These are phyloP conservation scores for Eolophus roseicapilla DNA, from an alignment of 2,113 vertebrate genomes.

Conservation along the genomic window DNA sequence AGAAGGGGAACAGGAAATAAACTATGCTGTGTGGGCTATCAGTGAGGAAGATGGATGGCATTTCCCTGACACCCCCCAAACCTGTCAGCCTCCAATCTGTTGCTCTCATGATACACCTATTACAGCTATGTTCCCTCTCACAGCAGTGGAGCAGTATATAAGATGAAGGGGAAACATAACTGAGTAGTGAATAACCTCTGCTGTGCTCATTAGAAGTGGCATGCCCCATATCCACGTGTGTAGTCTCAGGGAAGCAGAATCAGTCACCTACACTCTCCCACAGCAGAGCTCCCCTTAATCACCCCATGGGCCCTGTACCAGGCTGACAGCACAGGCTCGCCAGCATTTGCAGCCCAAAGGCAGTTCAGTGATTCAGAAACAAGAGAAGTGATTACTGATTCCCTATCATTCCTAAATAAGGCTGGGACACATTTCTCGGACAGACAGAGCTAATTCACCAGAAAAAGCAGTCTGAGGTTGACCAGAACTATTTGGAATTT, in stretches of 20 bases:
- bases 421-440: neutral
- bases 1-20: neutral
- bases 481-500: constrained; percentile 26
- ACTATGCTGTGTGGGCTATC: neutral
- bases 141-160: neutral
- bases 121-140: neutral
- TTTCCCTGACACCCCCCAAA: fast-evolving
- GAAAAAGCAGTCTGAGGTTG: neutral
- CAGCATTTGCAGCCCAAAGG: neutral
- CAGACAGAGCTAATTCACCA: neutral
- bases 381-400: neutral
- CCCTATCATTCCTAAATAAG: neutral
- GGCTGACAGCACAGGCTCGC: neutral
- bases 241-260: neutral
- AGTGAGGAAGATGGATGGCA: neutral
- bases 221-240: fast-evolving
- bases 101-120: neutral
- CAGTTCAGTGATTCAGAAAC: neutral
- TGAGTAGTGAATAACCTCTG: neutral
- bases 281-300: neutral
- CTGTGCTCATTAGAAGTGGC: neutral
- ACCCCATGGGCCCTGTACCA: neutral
- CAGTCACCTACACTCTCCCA: neutral
- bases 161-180: neutral
- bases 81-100: neutral